Conservation (phyloP, 2,113 vertebrate genomes). For the Brachypodius melanocephalos region DNA sequence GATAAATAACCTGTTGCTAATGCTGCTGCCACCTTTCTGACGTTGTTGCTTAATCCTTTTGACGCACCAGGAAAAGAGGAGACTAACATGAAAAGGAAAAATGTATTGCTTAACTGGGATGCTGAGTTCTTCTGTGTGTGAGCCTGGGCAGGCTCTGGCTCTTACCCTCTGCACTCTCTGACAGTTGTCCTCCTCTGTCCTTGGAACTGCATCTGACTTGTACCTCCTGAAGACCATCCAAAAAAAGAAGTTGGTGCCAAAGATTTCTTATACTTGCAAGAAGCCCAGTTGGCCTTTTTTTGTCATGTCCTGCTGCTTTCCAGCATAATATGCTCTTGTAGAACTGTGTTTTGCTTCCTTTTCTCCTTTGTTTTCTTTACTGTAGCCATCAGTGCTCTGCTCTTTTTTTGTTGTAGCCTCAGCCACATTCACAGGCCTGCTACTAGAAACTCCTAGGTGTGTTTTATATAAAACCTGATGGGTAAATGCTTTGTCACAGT, state of each 20-base stretch:
- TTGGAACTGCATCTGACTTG: neutral
- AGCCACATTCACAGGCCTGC: neutral
- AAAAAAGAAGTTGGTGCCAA: neutral
- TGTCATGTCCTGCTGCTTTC: neutral
- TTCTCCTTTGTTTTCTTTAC: neutral
- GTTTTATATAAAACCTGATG: neutral
- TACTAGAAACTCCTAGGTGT: neutral
- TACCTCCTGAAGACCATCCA: neutral
- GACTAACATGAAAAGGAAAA: neutral
- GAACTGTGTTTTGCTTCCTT: neutral
- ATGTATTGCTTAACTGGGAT: neutral
- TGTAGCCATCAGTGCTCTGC: neutral
- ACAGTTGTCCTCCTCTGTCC: neutral
- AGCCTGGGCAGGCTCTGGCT: neutral
- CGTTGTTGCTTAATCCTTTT: slow-evolving; percentile 49
- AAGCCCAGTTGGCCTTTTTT: neutral
- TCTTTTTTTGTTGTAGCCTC: neutral
- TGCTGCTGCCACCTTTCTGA: slow-evolving; percentile 35
- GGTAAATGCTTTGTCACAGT: neutral
- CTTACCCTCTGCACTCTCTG: neutral
- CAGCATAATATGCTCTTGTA: neutral
- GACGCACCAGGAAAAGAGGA: slow-evolving; percentile 35
- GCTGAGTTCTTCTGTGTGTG: neutral
- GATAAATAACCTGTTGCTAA: slow-evolving; percentile 46
- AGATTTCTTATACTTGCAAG: neutral